Conservation (phyloP, 2,797 vertebrate species). For the Hydrolagus colliei region DNA sequence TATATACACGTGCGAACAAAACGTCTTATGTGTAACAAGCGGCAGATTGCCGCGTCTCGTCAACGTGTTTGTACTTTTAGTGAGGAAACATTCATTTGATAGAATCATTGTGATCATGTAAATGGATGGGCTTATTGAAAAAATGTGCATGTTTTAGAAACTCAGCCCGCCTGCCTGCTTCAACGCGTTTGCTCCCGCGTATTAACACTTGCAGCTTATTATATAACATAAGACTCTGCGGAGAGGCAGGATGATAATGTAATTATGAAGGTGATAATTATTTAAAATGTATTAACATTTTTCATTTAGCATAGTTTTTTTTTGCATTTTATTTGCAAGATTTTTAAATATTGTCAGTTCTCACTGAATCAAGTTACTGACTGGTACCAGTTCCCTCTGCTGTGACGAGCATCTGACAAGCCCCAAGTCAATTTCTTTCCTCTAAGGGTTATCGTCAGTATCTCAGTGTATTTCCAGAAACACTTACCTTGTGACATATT, state of each 20-base stretch:
- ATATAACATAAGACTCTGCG: constrained; percentile 45
- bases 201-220: constrained; percentile 59
- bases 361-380: background rate
- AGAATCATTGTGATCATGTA: constrained; percentile 1
- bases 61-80: constrained; percentile 9
- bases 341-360: background rate
- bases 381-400: background rate
- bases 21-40: too few species aligned
- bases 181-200: constrained; percentile 54
- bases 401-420: background rate
- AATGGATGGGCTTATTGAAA: constrained; percentile 5
- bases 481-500: background rate
- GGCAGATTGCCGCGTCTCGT: background rate
- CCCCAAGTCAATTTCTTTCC: background rate
- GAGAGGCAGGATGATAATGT: constrained; percentile 49
- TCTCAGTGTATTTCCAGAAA: background rate
- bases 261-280: constrained; percentile 47
- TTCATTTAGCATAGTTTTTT: constrained; percentile 21
- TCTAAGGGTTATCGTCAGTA: background rate
- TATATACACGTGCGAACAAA: too few species aligned
- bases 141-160: constrained; percentile 23
- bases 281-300: constrained; percentile 41
- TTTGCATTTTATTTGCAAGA: constrained; percentile 1
- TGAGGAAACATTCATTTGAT: constrained; percentile 6
- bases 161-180: constrained; percentile 40